Evolutionary conservation across 2,797 vertebrate species (phyloP), one percentile per base, ranked within the genome.

Genomic region (Loriculus beryllinus): DNA sequence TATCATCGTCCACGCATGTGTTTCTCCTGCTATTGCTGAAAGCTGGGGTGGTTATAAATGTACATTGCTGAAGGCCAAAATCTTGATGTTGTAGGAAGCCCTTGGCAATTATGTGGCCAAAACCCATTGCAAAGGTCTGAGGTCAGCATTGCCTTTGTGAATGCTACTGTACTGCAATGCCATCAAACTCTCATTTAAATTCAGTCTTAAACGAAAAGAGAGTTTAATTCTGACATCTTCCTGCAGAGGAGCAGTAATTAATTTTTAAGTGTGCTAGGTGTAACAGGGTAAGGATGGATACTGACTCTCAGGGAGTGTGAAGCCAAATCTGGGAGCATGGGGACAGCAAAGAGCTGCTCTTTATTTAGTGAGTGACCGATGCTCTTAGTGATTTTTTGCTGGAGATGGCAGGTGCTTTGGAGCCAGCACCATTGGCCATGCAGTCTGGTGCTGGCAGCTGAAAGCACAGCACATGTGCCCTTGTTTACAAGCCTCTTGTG

Each of bases 401-500:
- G 14, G 69, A 25, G 54, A 5, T 0, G 0, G 13, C 12, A 11
- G 0, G 0, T 16, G 45, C 0, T 0, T 39, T 39, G 52, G 49
- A 83, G 65, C 14, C 71, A 67, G 60, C 12, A 6, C 56, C 31
- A 0, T 0, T 13, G 28, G 28, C 69, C 0, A 2, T 15, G 19
- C 7, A 40, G 67, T 63, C 45, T 76, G 78, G 29, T 0, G 1
- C 9, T 56, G 74, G 39, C 79, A 90, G 68, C 56, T 2, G 1
- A 51, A 37, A 40, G 63, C 21, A 6, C 28, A 25, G 56, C 15
- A 12, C 39, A 4, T 0, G 0, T 12, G n/a, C 42, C 56, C 22
- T 12, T 65, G 31, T 67, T 69, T 2, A 1, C 10, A 31, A 70
- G 28, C 31, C 48, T 31, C 82, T 49, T 31, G 42, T 1, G 0